Base-by-base conservation (phyloP, 2,797 vertebrate genomes). In the Danio albolineatus region DNA sequence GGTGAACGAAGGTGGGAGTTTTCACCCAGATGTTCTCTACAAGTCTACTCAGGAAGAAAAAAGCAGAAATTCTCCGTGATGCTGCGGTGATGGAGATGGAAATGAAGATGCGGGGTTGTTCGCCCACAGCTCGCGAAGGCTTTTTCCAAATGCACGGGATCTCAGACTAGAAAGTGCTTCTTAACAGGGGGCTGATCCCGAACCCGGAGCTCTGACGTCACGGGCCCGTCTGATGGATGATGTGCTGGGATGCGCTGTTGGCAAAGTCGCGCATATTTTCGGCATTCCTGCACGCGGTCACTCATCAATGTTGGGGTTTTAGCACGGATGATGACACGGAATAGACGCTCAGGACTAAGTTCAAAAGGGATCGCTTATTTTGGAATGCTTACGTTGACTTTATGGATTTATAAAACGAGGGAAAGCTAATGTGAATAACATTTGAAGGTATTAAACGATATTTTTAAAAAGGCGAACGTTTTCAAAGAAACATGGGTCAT, bases 121-220 rank as follows among this genome's bases (percentile, higher is more conserved):
- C 76, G 85, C 81, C 76, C 81, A 70, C 80, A 84, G 82, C 86
- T 85, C 86, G 59, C 54, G 87, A 90, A 91, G 90, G 90, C 92
- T 94, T 85, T 84, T 86, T 95, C 91, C 92, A 92, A 98, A 95
- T 98, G 96, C 92, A 94, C 92, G 91, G 93, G 92, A 88, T 86
- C 91, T 94, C 91, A 91, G 38, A 48, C 89, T 91, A 87, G 93
- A 87, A 89, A 88, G 92, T 88, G 95, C 95, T 96, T 92, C 96
- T 98, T 98, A 98, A 98, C 90, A 92, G 95, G 95, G 96, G 95
- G 96, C 94, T 92, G 96, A 89, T 94, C 95, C 77, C 96, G 94
- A 88, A 85, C 88, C 88, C 93, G 88, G 92, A 93, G 93, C 94
- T 90, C 93, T 96, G 94, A 96, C 95, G 95, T 95, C 96, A 96